Percentiles rank a stretch among this genome's conserved stretches.
phyloP scores from a whole-genome alignment of 2,113 vertebrate species.

The Micronycteris hirsuta region DNA sequence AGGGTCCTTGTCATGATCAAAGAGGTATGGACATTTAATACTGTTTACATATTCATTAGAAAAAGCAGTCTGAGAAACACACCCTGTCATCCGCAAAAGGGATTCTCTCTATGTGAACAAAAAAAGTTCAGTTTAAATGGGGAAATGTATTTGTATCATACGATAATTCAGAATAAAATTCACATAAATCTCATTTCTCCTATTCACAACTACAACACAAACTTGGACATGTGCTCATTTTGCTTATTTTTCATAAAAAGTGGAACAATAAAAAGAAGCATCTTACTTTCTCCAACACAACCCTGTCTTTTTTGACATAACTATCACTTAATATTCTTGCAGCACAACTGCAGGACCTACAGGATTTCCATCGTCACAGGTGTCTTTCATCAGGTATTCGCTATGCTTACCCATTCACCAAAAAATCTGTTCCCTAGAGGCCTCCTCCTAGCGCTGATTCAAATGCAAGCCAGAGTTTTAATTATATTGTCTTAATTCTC shows the following conservation, averaged over 20 bases:
- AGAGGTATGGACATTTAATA: not conserved
- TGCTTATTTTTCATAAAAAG: not conserved
- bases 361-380: not conserved
- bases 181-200: not conserved
- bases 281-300: not conserved
- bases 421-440: not conserved
- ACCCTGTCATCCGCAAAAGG: not conserved
- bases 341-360: not conserved
- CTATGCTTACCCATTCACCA: not conserved
- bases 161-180: not conserved
- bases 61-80: not conserved
- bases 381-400: not conserved
- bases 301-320: not conserved
- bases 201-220: not conserved
- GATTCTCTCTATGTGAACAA: not conserved
- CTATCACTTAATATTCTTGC: not conserved
- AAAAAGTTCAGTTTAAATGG: not conserved
- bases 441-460: not conserved
- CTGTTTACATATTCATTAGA: not conserved
- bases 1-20: not conserved
- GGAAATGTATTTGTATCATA: not conserved
- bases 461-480: not conserved
- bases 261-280: not conserved
- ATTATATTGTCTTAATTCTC: not conserved
- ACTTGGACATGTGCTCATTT: not conserved